These are phyloP conservation scores for Thysanoteuthis rhombus DNA, from an alignment of 2,888 invertebrate species.

Conservation along the genomic window DNA sequence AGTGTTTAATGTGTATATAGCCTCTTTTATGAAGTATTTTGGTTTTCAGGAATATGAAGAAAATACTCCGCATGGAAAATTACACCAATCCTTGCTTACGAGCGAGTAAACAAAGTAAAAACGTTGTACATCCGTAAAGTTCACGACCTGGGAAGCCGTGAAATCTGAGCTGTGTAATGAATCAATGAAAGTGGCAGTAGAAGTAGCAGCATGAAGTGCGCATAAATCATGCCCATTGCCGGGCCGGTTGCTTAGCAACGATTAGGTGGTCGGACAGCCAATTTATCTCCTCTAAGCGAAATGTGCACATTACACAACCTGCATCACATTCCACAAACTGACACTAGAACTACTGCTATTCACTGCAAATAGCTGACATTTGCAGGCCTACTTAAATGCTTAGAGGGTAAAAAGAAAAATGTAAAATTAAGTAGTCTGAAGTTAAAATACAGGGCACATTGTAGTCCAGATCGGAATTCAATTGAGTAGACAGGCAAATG, in stretches of 20 bases:
- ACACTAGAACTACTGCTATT: not conserved
- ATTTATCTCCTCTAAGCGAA: too few species aligned
- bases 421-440: too few species aligned
- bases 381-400: too few species aligned
- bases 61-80: not conserved
- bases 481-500: too few species aligned
- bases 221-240: not conserved
- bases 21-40: not conserved
- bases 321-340: not conserved
- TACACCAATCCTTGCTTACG: not conserved
- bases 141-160: not conserved
- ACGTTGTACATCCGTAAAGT: not conserved
- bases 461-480: too few species aligned
- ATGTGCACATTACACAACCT: not conserved
- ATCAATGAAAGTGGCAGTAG: not conserved
- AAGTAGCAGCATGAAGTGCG: not conserved
- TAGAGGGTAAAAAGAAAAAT: too few species aligned
- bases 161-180: not conserved
- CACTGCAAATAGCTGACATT: not conserved
- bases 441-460: too few species aligned
- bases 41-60: not conserved
- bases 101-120: not conserved
- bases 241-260: not conserved
- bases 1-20: not conserved
- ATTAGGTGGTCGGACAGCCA: not conserved